Evolutionary conservation across 2,888 invertebrate genomes (phyloP), one percentile per base, ranked within the genome.

Genomic region (Cheilosia vulpina): DNA sequence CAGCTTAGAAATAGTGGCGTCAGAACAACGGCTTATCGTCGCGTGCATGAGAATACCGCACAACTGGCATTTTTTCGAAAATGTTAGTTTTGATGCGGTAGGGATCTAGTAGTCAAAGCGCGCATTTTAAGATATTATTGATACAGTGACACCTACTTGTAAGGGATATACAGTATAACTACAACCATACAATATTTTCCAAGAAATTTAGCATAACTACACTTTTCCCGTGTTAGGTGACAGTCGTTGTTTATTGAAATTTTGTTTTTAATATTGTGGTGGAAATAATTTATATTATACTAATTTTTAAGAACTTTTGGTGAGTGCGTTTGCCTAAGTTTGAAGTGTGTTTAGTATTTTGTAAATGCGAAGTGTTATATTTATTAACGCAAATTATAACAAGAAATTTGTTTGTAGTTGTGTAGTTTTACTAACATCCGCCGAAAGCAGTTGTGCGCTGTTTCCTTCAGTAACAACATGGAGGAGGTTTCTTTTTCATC

Each of bases 391-490:
- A 52, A 52, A 43, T 15, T 13, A 43, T 13, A n/a, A 43, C 1
- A 5, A n/a, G 4, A 43, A n/a, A 5, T n/a, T n/a, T 13, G 13
- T 55, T 31, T 55, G 55, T n/a, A 31, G 55, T n/a, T 55, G 27
- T 31, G 55, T 31, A 13, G n/a, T 55, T 55, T 55, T 55, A 34
- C 7, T 4, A 55, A 55, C 6, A 53, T 55, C 31, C n/a, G 6
- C 52, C 13, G 11, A 52, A 55, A 55, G 31, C 9, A 55, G 31
- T 55, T 55, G 55, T 55, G 55, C 2, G 27, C 6, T 55, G 34
- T 31, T 55, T 31, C 55, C 13, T 21, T 53, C 27, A 31, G 27
- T 7, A 19, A 3, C 4, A 47, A 19, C 9, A 47, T 47, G 47
- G 47, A 47, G 11, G 47, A 2, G 17, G 47, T 9, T 47, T 6